Base-by-base conservation (phyloP, 2,797 vertebrate genomes). In the Sciaenops ocellatus region DNA sequence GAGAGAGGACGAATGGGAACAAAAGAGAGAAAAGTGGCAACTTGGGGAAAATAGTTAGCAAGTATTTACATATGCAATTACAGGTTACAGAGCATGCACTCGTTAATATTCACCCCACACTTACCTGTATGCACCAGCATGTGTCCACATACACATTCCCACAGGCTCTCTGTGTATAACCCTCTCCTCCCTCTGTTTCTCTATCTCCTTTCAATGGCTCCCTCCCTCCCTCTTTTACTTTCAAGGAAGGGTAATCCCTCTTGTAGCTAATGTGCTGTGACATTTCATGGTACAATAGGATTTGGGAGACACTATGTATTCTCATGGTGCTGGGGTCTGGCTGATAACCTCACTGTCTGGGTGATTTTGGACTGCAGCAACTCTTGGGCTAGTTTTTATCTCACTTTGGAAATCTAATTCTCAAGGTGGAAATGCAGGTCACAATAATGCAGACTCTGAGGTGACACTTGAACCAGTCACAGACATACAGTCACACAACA, bases 261-360 rank as follows among this genome's bases (percentile, higher is more conserved):
- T 90, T 91, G 92, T 90, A 90, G 79, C 86, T 94, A 93, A 94
- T 94, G 89, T 93, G 89, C 89, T 86, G 88, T 93, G 93, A 93
- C 90, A 92, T 93, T 93, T 93, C 91, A 92, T 91, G 90, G 82
- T 90, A 90, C 90, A 93, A 92, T 93, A 90, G 92, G 90, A 93
- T 94, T 94, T 93, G 72, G 85, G 85, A 93, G 87, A 91, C 83
- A 86, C 84, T 80, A 76, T 87, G 92, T 85, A 90, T 93, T 89
- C 89, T 92, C 90, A 79, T 90, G 89, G 84, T 85, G 85, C 85
- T 1, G 44, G 77, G 82, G 73, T 87, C 85, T 86, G 77, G 48
- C 78, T 87, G 90, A 93, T 92, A 94, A 92, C 92, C 91, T 83
- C 51, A 8, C 83, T 85, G 89, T 91, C 88, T 91, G 65, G 84